Conservation (phyloP, 2,797 vertebrate genomes). For the Esox masquinongy region DNA sequence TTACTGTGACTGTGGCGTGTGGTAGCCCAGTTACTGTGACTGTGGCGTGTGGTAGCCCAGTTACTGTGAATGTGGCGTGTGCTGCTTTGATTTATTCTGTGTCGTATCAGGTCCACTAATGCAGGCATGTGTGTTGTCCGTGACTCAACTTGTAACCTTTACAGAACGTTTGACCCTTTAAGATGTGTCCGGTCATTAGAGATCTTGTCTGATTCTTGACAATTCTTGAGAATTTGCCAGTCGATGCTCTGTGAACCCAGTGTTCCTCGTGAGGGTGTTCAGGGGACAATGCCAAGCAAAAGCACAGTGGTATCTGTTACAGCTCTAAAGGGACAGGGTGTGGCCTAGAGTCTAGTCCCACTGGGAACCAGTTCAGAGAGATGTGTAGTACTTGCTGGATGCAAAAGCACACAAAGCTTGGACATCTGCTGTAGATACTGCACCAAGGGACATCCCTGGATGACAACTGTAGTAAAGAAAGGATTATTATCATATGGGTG, state of each 20-base stretch:
- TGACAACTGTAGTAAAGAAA: neutral
- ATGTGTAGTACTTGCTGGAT: conserved; percentile 2
- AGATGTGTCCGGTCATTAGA: neutral
- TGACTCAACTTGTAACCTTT: neutral
- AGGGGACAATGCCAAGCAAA: neutral
- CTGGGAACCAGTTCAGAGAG: conserved; percentile 19
- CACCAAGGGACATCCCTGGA: neutral
- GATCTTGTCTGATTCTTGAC: neutral
- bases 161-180: neutral
- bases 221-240: neutral
- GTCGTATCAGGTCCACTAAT: neutral
- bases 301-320: neutral
- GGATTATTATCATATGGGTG: neutral
- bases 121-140: neutral
- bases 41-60: neutral
- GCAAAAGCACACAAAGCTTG: conserved; percentile 60
- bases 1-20: neutral
- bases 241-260: neutral
- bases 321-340: neutral
- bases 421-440: conserved; percentile 66
- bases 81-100: neutral
- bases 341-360: conserved; percentile 3
- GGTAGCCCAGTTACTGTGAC: neutral
- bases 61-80: neutral
- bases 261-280: neutral